Conservation (phyloP, 35 echinoderm and acorn worm species). For the Eucidaris tribuloides region DNA sequence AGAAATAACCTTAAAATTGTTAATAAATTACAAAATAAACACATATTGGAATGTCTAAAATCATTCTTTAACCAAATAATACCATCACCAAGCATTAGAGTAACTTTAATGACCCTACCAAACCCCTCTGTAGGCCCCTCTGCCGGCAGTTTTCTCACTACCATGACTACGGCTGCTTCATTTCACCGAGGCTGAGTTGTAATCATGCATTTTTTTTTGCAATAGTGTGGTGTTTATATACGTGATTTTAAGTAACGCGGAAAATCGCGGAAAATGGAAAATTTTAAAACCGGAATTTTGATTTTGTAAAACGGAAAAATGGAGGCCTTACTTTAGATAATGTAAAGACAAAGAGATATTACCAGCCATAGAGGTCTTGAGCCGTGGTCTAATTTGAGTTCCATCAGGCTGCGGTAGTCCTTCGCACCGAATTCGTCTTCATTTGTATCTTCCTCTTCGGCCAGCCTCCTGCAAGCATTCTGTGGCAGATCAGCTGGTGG, state of each 20-base stretch:
- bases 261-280: neutral
- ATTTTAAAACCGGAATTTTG: neutral
- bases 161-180: neutral
- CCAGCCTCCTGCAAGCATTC: slow-evolving; percentile 62
- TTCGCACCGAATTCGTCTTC: slow-evolving; percentile 99
- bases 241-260: neutral
- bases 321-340: no score
- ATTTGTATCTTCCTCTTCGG: slow-evolving; percentile 27
- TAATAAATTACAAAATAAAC: no score
- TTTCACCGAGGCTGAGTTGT: neutral
- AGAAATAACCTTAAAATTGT: no score
- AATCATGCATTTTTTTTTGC: neutral
- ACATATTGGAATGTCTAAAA: no score
- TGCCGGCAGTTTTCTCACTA: no score
- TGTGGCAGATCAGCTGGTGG: slow-evolving; percentile 46
- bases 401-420: slow-evolving; percentile 80
- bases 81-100: no score
- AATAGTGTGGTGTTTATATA: neutral
- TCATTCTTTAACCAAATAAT: no score
- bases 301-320: no score
- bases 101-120: no score
- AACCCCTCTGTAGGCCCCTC: no score
- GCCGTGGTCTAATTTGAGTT: slow-evolving; percentile 77
- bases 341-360: no score
- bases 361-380: slow-evolving; percentile 96